These are phyloP conservation scores for Eupeodes luniger DNA, from an alignment of 2,888 invertebrate species.

Conservation along the genomic window DNA sequence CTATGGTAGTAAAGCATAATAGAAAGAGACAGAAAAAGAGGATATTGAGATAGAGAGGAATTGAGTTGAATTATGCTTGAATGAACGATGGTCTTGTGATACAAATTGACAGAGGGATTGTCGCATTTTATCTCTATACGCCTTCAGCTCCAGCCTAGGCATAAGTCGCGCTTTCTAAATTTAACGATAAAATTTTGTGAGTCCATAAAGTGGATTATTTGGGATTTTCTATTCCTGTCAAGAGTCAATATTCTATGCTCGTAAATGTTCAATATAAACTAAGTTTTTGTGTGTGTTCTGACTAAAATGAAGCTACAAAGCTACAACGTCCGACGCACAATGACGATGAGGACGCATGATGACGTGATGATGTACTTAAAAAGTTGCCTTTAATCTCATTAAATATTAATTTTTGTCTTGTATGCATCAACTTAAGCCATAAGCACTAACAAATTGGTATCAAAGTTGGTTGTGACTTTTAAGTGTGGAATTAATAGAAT, in stretches of 20 bases:
- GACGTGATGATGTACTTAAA: background rate
- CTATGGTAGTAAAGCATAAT: background rate
- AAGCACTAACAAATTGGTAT: too few species aligned
- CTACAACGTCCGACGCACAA: too few species aligned
- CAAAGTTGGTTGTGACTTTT: too few species aligned
- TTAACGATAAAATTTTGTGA: background rate
- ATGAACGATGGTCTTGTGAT: background rate
- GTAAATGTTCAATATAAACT: too few species aligned
- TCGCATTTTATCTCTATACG: background rate
- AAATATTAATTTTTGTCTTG: too few species aligned
- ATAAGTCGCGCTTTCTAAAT: background rate
- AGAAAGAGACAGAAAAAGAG: background rate
- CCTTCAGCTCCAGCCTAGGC: background rate
- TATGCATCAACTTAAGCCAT: too few species aligned
- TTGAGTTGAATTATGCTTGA: background rate
- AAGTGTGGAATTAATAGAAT: too few species aligned
- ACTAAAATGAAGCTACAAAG: too few species aligned
- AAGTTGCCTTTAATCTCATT: background rate
- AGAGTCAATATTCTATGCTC: background rate
- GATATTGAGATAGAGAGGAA: background rate
- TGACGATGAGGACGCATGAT: too few species aligned
- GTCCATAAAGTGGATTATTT: conserved; percentile 17
- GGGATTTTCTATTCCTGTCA: conserved; percentile 3
- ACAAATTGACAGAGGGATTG: conserved; percentile 6
- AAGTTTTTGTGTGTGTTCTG: too few species aligned